Percentiles rank a stretch among this genome's conserved stretches.
Evolutionary conservation across 2,797 vertebrate species (phyloP).

Genomic region (Sebastes matsubarae): DNA sequence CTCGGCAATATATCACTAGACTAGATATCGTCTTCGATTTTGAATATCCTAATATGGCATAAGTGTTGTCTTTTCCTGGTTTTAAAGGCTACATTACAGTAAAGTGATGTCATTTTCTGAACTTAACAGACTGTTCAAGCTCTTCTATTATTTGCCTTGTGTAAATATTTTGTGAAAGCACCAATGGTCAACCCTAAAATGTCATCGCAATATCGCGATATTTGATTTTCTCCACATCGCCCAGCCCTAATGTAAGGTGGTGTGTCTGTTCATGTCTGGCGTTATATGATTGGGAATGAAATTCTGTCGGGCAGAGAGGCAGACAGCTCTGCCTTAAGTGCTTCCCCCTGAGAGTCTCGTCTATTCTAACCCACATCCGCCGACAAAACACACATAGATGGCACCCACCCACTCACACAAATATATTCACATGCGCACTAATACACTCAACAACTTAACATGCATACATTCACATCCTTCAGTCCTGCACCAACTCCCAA

Average conservation of each 20-base stretch:
- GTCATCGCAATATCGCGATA: no score
- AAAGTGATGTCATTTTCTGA: no score
- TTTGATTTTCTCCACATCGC: no score
- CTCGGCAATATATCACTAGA: no score
- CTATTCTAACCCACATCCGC: constrained; percentile 21
- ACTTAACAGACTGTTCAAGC: no score
- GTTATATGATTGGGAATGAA: not conserved
- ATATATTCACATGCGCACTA: not conserved
- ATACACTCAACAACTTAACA: not conserved
- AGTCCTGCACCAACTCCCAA: not conserved
- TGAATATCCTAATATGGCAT: no score
- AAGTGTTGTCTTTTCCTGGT: no score
- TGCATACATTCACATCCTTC: not conserved
- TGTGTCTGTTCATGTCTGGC: not conserved
- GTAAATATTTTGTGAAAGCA: no score
- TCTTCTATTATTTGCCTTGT: no score
- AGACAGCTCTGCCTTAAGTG: constrained; percentile 6
- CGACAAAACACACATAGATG: constrained; percentile 22
- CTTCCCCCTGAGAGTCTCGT: not conserved
- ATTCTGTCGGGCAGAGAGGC: not conserved
- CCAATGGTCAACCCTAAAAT: no score
- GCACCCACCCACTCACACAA: not conserved
- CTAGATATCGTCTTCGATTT: no score
- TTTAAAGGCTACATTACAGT: no score
- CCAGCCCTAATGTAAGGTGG: not conserved